These are phyloP conservation scores for Pedetes capensis DNA, from an alignment of 2,113 vertebrate species.

Conservation along the genomic window DNA sequence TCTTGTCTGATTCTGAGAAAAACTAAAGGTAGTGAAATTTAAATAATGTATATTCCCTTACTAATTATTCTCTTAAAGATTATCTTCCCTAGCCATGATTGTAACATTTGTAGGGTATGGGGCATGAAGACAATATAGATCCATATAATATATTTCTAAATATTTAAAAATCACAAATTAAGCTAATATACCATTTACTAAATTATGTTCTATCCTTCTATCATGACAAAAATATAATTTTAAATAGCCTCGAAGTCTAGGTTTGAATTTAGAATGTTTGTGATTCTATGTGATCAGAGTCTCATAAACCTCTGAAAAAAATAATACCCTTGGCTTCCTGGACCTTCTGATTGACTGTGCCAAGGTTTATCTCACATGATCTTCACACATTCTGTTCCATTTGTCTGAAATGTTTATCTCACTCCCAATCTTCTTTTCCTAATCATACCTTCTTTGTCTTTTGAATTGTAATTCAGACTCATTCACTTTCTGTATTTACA, in stretches of 20 bases:
- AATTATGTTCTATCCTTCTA: neutral
- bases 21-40: neutral
- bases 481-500: neutral
- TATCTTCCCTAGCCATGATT: neutral
- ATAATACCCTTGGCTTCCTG: neutral
- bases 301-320: neutral
- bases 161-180: neutral
- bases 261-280: neutral
- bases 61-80: neutral
- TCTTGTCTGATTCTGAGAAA: neutral
- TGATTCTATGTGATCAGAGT: neutral
- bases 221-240: neutral
- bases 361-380: neutral
- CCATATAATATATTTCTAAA: neutral
- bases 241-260: neutral
- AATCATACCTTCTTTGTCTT: neutral
- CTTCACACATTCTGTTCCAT: neutral
- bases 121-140: neutral
- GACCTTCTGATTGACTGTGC: neutral
- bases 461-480: neutral
- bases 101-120: accelerated
- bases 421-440: neutral
- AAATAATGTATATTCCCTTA: neutral
- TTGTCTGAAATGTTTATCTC: neutral
- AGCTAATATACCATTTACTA: neutral